Conservation (phyloP, 2,888 invertebrate genomes). For the Elmis aenea region DNA sequence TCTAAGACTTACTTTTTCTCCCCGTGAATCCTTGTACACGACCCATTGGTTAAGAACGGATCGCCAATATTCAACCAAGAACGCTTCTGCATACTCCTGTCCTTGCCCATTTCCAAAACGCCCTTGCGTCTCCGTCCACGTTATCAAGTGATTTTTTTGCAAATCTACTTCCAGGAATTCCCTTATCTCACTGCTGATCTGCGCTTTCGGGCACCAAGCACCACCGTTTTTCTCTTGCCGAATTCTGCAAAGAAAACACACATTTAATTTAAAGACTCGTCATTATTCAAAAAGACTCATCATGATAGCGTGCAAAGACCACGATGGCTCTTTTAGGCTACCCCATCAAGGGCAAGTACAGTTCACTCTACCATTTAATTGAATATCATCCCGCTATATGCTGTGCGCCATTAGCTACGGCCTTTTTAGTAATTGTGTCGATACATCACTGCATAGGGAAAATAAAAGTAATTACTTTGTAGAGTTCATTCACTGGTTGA, state of each 20-base stretch:
- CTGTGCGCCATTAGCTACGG: constrained; percentile 39
- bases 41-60: constrained; percentile 65
- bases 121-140: constrained; percentile 84
- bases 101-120: constrained; percentile 89
- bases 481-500: constrained; percentile 20
- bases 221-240: constrained; percentile 82
- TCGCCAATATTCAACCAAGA: constrained; percentile 78
- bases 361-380: constrained; percentile 29
- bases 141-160: constrained; percentile 68
- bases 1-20: constrained; percentile 64
- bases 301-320: too few species aligned
- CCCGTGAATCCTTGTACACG: constrained; percentile 72
- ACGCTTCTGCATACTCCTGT: constrained; percentile 81
- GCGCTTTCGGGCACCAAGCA: constrained; percentile 87
- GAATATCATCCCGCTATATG: constrained; percentile 33
- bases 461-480: constrained; percentile 27
- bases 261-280: too few species aligned
- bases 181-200: constrained; percentile 68
- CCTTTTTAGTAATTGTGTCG: constrained; percentile 38
- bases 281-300: too few species aligned
- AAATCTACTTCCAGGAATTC: constrained; percentile 83
- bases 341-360: too few species aligned
- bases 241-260: too few species aligned
- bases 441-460: constrained; percentile 33
- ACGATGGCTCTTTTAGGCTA: too few species aligned